phyloP scores from a whole-genome alignment of 2,888 invertebrate species.

The Eutolmus rufibarbis region DNA sequence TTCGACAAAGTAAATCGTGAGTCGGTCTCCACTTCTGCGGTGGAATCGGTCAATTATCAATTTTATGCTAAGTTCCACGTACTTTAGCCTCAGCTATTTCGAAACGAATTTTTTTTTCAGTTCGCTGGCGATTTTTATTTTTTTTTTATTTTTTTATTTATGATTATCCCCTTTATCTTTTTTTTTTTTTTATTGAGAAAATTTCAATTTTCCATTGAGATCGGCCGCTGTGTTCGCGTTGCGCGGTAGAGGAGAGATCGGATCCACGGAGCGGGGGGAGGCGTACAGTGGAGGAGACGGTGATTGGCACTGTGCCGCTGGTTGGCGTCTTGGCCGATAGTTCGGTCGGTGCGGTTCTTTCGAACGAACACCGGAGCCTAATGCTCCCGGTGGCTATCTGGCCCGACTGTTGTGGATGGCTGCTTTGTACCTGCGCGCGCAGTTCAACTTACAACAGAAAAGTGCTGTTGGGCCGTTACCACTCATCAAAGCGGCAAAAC shows the following conservation, averaged over 20 bases:
- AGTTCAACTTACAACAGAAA: background rate
- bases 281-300: background rate
- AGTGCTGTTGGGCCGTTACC: constrained; percentile 32
- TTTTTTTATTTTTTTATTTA: no score
- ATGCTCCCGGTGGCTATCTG: background rate
- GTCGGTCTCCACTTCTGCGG: constrained; percentile 25
- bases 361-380: background rate
- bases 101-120: constrained; percentile 2
- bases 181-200: background rate
- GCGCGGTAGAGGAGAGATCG: background rate
- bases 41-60: constrained; percentile 33
- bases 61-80: constrained; percentile 32
- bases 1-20: constrained; percentile 17
- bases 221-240: background rate
- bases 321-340: background rate
- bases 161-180: background rate
- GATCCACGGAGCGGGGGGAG: background rate
- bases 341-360: background rate
- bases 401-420: background rate
- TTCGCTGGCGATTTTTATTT: background rate
- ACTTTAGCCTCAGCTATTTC: constrained; percentile 19
- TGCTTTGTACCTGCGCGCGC: background rate
- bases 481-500: constrained; percentile 35
- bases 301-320: background rate
- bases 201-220: constrained; percentile 34